A percentile compares a stretch with the other conserved stretches of the same genome.
These are phyloP conservation scores for Sarotherodon lohbergeri DNA, from an alignment of 2,113 vertebrate genomes.

Conservation along the genomic window DNA sequence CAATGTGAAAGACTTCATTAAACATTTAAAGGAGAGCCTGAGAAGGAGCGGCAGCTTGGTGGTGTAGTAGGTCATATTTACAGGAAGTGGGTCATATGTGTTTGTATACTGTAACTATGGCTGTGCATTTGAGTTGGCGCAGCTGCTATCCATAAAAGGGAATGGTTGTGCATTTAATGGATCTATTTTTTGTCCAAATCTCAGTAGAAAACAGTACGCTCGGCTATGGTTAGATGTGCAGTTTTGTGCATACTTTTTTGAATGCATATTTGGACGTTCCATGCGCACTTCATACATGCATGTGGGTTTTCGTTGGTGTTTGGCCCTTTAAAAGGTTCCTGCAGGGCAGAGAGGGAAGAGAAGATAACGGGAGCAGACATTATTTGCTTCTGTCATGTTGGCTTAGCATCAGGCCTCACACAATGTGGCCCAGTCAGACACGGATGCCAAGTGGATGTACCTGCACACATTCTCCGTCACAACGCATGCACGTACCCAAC, in stretches of 20 bases:
- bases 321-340: conserved; percentile 75
- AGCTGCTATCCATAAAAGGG: not conserved
- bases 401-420: conserved; percentile 71
- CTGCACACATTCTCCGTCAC: conserved; percentile 46
- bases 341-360: conserved; percentile 64
- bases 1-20: not conserved
- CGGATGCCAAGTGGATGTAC: conserved; percentile 61
- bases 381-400: conserved; percentile 77
- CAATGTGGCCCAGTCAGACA: conserved; percentile 58
- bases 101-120: not conserved
- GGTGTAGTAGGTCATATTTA: not conserved
- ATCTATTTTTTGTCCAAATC: not conserved
- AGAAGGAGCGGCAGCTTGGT: not conserved
- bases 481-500: not conserved
- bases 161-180: not conserved
- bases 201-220: not conserved
- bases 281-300: not conserved
- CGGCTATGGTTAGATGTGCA: not conserved
- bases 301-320: conserved; percentile 46
- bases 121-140: not conserved
- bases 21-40: not conserved
- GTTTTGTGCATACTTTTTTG: not conserved
- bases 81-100: conserved; percentile 10
- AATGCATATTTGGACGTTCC: not conserved
- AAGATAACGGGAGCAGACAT: conserved; percentile 75